These are phyloP conservation scores for Corvus hawaiiensis DNA, from an alignment of 2,113 vertebrate genomes.

Conservation along the genomic window DNA sequence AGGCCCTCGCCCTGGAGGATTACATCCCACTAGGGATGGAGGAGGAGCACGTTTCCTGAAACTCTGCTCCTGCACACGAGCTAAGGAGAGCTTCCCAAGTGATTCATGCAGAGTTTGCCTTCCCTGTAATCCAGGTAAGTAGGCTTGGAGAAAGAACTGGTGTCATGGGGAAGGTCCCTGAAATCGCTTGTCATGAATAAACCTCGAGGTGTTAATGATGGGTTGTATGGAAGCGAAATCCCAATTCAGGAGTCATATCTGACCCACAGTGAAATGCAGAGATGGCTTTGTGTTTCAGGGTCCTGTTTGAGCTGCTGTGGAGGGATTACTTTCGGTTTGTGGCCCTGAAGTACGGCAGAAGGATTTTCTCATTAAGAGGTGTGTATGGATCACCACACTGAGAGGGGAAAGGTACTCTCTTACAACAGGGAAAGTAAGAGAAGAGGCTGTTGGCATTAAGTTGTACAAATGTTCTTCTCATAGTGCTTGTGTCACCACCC, in stretches of 20 bases:
- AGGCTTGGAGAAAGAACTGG: background rate
- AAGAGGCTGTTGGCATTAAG: background rate
- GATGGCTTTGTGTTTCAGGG: conserved; percentile 63
- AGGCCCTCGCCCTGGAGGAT: background rate
- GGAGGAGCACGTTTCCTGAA: background rate
- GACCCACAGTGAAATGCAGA: background rate
- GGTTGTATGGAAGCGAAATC: background rate
- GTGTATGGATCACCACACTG: background rate
- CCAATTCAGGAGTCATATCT: background rate
- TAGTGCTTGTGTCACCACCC: background rate
- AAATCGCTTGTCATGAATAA: fast-evolving
- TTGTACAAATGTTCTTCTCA: background rate
- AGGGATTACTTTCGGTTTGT: conserved; percentile 83
- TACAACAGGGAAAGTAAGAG: background rate
- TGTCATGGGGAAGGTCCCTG: fast-evolving
- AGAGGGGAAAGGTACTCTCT: background rate
- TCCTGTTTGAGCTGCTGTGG: conserved; percentile 84
- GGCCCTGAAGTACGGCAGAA: conserved; percentile 74
- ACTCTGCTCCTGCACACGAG: background rate
- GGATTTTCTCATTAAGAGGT: conserved; percentile 77
- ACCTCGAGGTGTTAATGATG: fast-evolving
- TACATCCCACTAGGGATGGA: background rate
- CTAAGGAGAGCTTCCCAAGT: background rate
- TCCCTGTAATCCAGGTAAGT: background rate
- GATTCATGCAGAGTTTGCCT: background rate